Base-by-base conservation (phyloP, 2,888 invertebrate genomes). In the Phortica magna region DNA sequence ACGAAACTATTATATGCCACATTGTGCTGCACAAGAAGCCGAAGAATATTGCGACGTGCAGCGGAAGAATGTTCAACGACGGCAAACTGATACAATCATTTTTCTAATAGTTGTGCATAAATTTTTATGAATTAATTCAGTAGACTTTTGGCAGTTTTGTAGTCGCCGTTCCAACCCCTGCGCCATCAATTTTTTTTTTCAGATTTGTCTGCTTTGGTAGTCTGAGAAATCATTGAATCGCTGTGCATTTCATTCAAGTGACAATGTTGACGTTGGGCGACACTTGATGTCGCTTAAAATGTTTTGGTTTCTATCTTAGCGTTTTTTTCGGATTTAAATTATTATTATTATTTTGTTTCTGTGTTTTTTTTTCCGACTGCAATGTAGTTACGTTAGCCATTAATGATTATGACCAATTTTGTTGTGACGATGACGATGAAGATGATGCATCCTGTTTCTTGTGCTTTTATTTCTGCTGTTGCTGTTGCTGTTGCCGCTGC, bases 81-180 rank as follows among this genome's bases (percentile, higher is more conserved):
- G n/a, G 74, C 57, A 31, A 53, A 48, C 53, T 68, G 64, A 73
- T 41, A 55, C 41, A 82, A 83, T 79, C 78, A 81, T 83, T 86
- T 83, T 79, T 81, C 86, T 83, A 83, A 85, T 85, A 80, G 84
- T 81, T 82, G 78, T 82, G 75, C 80, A 83, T 83, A 76, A 78
- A 84, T 82, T 88, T 90, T 89, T 89, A 89, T 90, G 89, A 90
- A 90, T 89, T 90, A 90, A 90, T 90, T 89, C 85, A 84, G 80
- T 81, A 81, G 83, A 85, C 81, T 82, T 83, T 85, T 88, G 84
- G 82, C 86, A 85, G 83, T 82, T 84, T 81, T 78, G 80, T 79
- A 73, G 78, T 87, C 81, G 14, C 31, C 31, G 31, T 31, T 31
- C 31, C 31, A 4, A 31, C 31, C 31, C 31, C 31, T 31, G 31